Evolutionary conservation across 2,888 invertebrate genomes (phyloP).

Genomic region (Euphydryas editha): DNA sequence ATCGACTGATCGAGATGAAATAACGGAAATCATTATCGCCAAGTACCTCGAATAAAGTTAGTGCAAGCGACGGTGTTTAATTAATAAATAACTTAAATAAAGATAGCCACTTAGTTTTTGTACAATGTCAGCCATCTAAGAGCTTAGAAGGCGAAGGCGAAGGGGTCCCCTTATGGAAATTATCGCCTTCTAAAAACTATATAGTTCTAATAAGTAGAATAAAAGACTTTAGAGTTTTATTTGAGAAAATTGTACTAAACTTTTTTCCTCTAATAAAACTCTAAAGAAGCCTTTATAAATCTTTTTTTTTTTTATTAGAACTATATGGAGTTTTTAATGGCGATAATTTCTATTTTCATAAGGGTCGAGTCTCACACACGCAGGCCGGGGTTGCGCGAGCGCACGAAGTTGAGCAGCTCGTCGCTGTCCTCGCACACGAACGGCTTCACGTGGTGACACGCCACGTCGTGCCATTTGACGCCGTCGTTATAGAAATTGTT

Average conservation of each 20-base stretch:
- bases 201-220: too few species aligned
- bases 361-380: conserved; percentile 84
- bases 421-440: conserved; percentile 97
- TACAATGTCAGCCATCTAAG: conserved; percentile 76
- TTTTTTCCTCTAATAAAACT: too few species aligned
- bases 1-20: conserved; percentile 52
- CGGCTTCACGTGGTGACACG: conserved; percentile 93
- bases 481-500: conserved; percentile 97
- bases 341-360: too few species aligned
- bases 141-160: conserved; percentile 56
- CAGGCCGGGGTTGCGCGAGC: conserved; percentile 93
- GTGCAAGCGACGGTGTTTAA: conserved; percentile 30
- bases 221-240: too few species aligned
- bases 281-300: too few species aligned
- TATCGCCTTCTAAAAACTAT: too few species aligned
- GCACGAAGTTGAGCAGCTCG: conserved; percentile 94
- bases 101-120: conserved; percentile 73
- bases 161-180: too few species aligned
- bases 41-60: conserved; percentile 2
- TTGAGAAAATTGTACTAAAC: too few species aligned
- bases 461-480: conserved; percentile 94
- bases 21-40: conserved; percentile 22
- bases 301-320: too few species aligned
- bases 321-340: too few species aligned
- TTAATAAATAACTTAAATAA: conserved; percentile 79